Base-by-base conservation (phyloP, 2,888 invertebrate species). In the Achlya flavicornis region DNA sequence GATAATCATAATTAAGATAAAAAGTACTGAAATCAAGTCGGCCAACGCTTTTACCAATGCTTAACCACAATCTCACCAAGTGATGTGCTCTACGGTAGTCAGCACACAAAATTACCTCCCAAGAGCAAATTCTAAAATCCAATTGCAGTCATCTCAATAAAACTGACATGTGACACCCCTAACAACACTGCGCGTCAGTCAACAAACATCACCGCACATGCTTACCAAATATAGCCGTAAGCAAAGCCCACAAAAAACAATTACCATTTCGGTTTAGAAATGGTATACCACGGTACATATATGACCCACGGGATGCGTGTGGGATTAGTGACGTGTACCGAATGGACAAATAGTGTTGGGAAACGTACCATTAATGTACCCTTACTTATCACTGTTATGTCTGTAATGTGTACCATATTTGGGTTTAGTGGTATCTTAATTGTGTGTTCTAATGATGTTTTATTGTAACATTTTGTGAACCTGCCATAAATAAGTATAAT, bases 201-300 rank as follows among this genome's bases (percentile, higher is more conserved):
- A 68, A 63, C 66, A 68, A 60, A 61, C 59, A 66, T 66, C 71
- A 66, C 66, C 72, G 67, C 74, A 76, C 66, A 74, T 71, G 75
- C 66, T 68, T 66, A 66, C 73, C 67, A 71, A 77, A 79, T 72
- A 76, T 71, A 74, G 72, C 69, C 64, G 64, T 59, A 73, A 75
- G 73, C 65, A 68, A 74, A 73, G 62, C 61, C 63, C 61, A 73
- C 69, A 71, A 67, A 53, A 74, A 70, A 72, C 70, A 72, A 69
- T 67, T 63, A 53, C 53, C 53, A 67, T 65, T 64, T 60, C 62
- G 60, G 60, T 43, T 41, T 41, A 19, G 41, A 41, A 53, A 53
- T 19, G 19, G n/a, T 53, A 53, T 53, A 19, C 3, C 53, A 46
- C 46, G 46, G 53, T 53, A 53, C 53, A n/a, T 19, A n/a, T 6